Base-by-base conservation (phyloP, 2,888 invertebrate genomes). In the Corbicula japonica region DNA sequence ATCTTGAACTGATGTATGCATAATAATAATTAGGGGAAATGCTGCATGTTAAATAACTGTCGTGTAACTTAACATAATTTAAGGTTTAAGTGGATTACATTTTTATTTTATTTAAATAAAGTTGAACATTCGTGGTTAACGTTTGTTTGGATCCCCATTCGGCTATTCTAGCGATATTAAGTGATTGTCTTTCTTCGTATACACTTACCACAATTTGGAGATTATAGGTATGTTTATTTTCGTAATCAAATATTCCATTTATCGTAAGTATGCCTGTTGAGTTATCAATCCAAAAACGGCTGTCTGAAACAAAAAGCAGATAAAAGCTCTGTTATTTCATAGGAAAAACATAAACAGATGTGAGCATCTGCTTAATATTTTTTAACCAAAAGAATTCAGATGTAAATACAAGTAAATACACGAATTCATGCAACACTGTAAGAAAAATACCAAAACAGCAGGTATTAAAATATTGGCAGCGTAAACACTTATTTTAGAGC, bases 191-290 rank as follows among this genome's bases (percentile, higher is more conserved):
- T 21, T 50, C 18, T 4, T 50, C 15, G 21, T 6, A 8, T 50
- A 54, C 28, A 28, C 50, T 52, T 61, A 71, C 70, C 38, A 48
- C 35, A 3, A 71, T 30, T 15, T 30, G 30, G 23, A 61, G 12
- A 18, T 15, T 60, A 23, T 52, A 65, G 10, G 10, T 15, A 15
- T 30, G 28, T 1, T 28, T 8, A n/a, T 41, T 1, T 38, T 74
- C 73, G 21, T 50, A 66, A 28, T 74, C 66, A 38, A 74, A 74
- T 26, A 52, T 66, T 30, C 73, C 66, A 66, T 50, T 48, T 21
- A 65, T 8, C 35, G 35, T 48, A 18, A 74, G 38, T 26, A 58
- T 18, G n/a, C 73, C 73, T 10, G 61, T 48, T 21, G 46, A 18
- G 6, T 23, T 30, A n/a, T 60, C 23, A 21, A 66, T 41, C 8